Evolutionary conservation across 2,797 vertebrate species (phyloP).

Genomic region (Hydrocynus forskahlii): DNA sequence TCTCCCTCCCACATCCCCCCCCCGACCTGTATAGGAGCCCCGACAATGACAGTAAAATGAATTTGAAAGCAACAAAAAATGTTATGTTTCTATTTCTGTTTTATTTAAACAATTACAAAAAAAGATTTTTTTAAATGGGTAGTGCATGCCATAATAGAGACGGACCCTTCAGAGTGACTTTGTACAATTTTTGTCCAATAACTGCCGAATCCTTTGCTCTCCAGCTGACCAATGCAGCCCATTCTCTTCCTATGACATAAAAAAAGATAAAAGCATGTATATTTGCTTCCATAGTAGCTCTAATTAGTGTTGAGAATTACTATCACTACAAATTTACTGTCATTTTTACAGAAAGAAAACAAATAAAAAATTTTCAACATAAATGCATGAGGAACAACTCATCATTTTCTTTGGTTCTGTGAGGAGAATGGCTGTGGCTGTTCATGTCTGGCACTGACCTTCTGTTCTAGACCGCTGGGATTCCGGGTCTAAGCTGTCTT

Average conservation of each 20-base stretch:
- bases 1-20: slow-evolving; percentile 50
- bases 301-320: slow-evolving; percentile 48
- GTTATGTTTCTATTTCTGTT: slow-evolving; percentile 51
- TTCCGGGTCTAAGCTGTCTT: too few relatives aligned
- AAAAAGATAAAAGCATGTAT: slow-evolving; percentile 56
- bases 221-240: slow-evolving; percentile 27
- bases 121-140: slow-evolving; percentile 33
- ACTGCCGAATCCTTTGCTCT: slow-evolving; percentile 14
- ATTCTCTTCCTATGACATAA: slow-evolving; percentile 23
- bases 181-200: not conserved
- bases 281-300: slow-evolving; percentile 51
- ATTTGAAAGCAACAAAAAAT: slow-evolving; percentile 69
- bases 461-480: too few relatives aligned
- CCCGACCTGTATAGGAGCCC: slow-evolving; percentile 68
- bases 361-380: slow-evolving; percentile 65
- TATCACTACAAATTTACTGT: slow-evolving; percentile 56
- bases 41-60: slow-evolving; percentile 75
- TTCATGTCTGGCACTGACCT: too few relatives aligned
- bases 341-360: slow-evolving; percentile 62
- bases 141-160: slow-evolving; percentile 53
- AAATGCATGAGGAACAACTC: slow-evolving; percentile 26
- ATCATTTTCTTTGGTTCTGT: slow-evolving; percentile 13
- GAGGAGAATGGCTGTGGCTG: too few relatives aligned
- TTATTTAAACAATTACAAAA: slow-evolving; percentile 17
- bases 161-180: slow-evolving; percentile 5